phyloP scores from a whole-genome alignment of 2,888 invertebrate species.

The Heliconius charithonia region DNA sequence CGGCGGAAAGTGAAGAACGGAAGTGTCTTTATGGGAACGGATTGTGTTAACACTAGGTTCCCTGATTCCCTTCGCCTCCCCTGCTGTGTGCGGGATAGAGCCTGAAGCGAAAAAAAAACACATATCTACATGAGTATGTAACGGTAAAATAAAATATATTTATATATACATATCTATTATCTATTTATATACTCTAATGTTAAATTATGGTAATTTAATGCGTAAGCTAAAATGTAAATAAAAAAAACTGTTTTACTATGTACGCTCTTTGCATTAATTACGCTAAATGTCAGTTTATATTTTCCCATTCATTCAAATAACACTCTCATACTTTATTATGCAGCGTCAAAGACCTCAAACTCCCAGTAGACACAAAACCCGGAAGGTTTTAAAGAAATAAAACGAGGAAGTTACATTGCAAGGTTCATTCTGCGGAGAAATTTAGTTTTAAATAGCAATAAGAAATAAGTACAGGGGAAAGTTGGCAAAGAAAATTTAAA shows the following conservation, averaged over 20 bases:
- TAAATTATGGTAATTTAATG: background rate
- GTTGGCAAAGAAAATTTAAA: background rate
- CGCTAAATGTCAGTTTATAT: slow-evolving; percentile 30
- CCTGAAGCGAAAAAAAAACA: too few species aligned
- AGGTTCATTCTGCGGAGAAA: slow-evolving; percentile 9
- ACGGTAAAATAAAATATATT: too few species aligned
- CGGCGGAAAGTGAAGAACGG: too few species aligned
- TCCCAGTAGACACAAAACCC: slow-evolving; percentile 55
- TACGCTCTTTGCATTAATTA: slow-evolving; percentile 28
- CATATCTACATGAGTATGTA: too few species aligned
- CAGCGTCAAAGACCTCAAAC: slow-evolving; percentile 46
- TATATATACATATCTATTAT: background rate
- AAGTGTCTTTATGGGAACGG: too few species aligned
- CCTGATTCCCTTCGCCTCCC: too few species aligned
- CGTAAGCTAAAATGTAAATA: background rate
- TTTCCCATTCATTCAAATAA: slow-evolving; percentile 50
- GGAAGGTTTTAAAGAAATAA: slow-evolving; percentile 34
- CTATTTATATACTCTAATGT: background rate
- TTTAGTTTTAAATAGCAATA: background rate
- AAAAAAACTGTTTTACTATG: slow-evolving; percentile 5
- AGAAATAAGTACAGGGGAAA: background rate
- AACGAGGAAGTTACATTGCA: slow-evolving; percentile 14
- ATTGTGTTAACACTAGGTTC: too few species aligned
- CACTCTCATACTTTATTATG: slow-evolving; percentile 59
- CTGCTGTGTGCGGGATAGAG: too few species aligned